phyloP scores from a whole-genome alignment of 2,888 invertebrate species.

The Trichopoda pennipes region DNA sequence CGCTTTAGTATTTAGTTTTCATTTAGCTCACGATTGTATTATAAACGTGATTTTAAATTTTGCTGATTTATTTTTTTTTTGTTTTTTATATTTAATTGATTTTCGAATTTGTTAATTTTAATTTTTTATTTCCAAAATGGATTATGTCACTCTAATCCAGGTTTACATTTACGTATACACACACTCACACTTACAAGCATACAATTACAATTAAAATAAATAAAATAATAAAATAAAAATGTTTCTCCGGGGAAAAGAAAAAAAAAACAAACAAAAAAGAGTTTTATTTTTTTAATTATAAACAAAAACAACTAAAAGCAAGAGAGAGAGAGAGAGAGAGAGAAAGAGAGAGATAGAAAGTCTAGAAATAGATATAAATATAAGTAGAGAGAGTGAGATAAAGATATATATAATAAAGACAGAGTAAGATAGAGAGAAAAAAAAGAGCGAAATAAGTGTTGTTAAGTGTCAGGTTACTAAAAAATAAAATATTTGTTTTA shows the following conservation, averaged over 20 bases:
- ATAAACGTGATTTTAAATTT: constrained; percentile 66
- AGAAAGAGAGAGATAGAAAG: too few relatives aligned
- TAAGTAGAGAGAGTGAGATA: too few relatives aligned
- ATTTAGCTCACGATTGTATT: constrained; percentile 65
- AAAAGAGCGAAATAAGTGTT: too few relatives aligned
- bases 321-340: neutral
- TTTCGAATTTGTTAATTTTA: constrained; percentile 39
- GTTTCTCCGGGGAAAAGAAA: constrained; percentile 79
- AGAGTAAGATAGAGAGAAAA: too few relatives aligned
- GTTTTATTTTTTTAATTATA: constrained; percentile 69
- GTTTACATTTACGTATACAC: constrained; percentile 62
- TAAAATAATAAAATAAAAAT: constrained; percentile 73
- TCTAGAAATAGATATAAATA: too few relatives aligned
- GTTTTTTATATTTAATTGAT: constrained; percentile 35
- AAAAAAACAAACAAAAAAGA: constrained; percentile 52
- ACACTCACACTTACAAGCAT: constrained; percentile 50
- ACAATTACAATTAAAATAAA: constrained; percentile 73
- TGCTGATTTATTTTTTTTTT: constrained; percentile 25
- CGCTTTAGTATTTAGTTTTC: constrained; percentile 62
- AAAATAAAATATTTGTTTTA: constrained; percentile 35
- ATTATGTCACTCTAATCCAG: constrained; percentile 65
- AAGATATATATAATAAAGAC: too few relatives aligned
- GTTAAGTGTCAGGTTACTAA: neutral
- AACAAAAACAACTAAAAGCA: too few relatives aligned
- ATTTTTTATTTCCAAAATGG: constrained; percentile 60